Conservation (phyloP, 2,797 vertebrate species). For the Sciurus vulgaris region DNA sequence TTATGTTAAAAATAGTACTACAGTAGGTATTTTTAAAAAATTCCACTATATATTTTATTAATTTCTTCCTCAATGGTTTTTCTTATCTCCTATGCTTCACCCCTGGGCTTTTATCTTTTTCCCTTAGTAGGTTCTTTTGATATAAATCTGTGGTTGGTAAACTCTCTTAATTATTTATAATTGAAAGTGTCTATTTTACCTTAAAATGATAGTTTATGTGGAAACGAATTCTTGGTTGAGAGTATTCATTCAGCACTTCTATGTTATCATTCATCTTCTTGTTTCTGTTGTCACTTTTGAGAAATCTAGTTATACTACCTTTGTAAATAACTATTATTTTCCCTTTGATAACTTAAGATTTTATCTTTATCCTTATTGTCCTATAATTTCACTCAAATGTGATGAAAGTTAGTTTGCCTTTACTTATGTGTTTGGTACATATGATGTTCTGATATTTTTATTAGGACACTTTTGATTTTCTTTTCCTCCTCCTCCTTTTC, state of each 20-base stretch:
- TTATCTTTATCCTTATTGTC: not conserved
- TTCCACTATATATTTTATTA: not conserved
- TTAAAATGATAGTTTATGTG: slow-evolving; percentile 52
- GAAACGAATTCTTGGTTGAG: slow-evolving; percentile 49
- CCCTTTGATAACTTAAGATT: slow-evolving; percentile 38
- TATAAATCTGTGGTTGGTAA: not conserved
- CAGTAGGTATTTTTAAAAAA: slow-evolving; percentile 43
- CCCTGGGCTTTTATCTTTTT: slow-evolving; percentile 39
- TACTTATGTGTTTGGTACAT: not conserved
- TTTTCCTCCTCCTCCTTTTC: not conserved
- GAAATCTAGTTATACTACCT: not conserved
- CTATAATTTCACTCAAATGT: not conserved
- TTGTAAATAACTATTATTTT: slow-evolving; percentile 34
- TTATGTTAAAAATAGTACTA: not conserved
- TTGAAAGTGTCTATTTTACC: slow-evolving; percentile 15
- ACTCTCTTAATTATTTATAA: not conserved
- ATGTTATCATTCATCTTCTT: not conserved
- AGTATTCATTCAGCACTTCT: slow-evolving; percentile 20
- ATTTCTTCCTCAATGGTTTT: not conserved
- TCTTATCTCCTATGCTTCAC: not conserved
- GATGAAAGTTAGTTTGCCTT: not conserved
- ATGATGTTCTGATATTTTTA: slow-evolving; percentile 1
- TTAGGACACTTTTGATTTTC: not conserved
- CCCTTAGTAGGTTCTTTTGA: not conserved
- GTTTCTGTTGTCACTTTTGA: slow-evolving; percentile 24